Evolutionary conservation across 2,888 invertebrate species (phyloP).

Genomic region (Flexamia atlantica): DNA sequence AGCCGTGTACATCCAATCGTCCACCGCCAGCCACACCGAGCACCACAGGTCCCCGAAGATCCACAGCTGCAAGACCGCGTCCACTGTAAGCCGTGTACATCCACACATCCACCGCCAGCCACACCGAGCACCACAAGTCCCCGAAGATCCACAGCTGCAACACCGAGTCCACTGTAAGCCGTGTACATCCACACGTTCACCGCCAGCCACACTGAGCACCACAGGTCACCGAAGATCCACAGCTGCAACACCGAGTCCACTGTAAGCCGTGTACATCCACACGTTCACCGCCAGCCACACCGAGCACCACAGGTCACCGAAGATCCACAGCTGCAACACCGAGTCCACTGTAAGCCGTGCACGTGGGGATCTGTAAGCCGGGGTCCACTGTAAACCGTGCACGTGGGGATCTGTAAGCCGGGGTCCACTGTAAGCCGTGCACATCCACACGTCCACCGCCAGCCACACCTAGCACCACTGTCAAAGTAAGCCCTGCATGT

Average conservation of each 20-base stretch:
- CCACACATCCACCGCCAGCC: constrained; percentile 99
- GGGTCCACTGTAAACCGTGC: no score
- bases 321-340: constrained; percentile 93
- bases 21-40: constrained; percentile 95
- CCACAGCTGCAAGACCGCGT: constrained; percentile 85
- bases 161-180: no score
- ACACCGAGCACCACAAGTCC: constrained; percentile 96
- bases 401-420: no score
- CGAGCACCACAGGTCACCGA: constrained; percentile 97
- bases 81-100: constrained; percentile 96
- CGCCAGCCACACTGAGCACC: constrained; percentile 98
- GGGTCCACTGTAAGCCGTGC: constrained; percentile 98
- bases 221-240: constrained; percentile 97
- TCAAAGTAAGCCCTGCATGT: no score
- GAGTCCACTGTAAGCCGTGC: no score
- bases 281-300: constrained; percentile 98
- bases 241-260: constrained; percentile 78
- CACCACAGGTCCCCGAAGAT: constrained; percentile 98
- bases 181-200: constrained; percentile 99
- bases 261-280: constrained; percentile 92
- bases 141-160: constrained; percentile 97
- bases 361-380: no score
- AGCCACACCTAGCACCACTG: constrained; percentile 98
- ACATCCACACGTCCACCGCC: constrained; percentile 99
- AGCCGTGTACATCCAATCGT: no score